phyloP scores from a whole-genome alignment of 1,140 invertebrate genomes.

The Brachionus paranguensis region DNA sequence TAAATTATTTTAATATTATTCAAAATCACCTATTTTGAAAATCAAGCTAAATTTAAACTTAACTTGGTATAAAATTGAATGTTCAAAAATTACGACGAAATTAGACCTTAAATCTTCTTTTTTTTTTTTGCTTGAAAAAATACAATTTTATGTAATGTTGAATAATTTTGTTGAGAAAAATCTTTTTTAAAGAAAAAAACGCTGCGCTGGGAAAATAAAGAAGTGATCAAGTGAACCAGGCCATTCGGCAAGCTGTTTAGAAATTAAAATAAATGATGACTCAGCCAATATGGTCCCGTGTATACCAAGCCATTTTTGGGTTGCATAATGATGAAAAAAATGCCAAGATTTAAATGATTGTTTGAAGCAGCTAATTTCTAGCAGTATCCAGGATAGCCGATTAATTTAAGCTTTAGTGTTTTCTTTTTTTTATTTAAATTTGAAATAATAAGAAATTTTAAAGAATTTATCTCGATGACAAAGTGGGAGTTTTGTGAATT shows the following conservation, averaged over 20 bases:
- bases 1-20: background rate
- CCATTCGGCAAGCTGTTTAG: background rate
- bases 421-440: background rate
- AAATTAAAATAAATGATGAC: background rate
- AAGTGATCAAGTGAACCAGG: background rate
- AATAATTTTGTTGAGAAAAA: background rate
- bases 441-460: background rate
- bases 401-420: background rate
- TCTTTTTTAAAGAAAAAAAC: background rate
- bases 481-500: background rate
- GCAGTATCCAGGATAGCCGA: background rate
- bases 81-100: background rate
- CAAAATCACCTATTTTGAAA: background rate
- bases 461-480: background rate
- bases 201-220: background rate
- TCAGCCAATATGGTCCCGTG: background rate
- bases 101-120: background rate
- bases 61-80: background rate
- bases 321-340: background rate
- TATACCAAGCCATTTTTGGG: background rate
- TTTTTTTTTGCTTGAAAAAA: background rate
- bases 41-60: background rate
- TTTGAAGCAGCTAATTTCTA: background rate
- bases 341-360: background rate
- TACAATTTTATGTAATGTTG: background rate